A percentile compares a stretch with the other conserved stretches of the same genome.
Conservation (phyloP, 1,140 invertebrate species). For the Epicauta chinensis region DNA sequence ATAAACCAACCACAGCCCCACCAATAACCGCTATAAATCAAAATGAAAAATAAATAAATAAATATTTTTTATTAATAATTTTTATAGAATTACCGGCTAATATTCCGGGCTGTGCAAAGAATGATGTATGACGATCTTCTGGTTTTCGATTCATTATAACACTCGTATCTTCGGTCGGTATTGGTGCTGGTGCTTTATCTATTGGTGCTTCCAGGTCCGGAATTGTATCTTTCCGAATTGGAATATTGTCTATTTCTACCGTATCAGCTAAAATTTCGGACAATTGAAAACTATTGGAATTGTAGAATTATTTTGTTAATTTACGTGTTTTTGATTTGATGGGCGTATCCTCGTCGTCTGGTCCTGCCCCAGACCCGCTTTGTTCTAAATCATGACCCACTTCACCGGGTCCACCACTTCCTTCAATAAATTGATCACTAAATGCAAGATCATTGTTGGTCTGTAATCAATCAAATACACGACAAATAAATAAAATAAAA, state of each 20-base stretch:
- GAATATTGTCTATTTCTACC: too few species aligned
- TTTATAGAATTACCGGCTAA: conserved; percentile 67
- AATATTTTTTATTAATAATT: background rate
- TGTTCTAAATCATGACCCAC: conserved; percentile 58
- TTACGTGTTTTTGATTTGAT: conserved; percentile 9
- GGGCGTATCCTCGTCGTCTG: conserved; percentile 52
- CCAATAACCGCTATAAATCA: conserved; percentile 83
- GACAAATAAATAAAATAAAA: background rate
- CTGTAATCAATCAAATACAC: background rate
- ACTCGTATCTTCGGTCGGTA: conserved; percentile 4
- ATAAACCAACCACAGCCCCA: conserved; percentile 91
- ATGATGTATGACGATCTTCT: conserved; percentile 77
- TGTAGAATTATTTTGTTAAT: background rate
- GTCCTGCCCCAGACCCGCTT: conserved; percentile 62
- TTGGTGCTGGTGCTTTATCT: background rate
- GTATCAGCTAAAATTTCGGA: background rate
- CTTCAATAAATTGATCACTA: conserved; percentile 45
- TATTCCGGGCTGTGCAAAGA: conserved; percentile 91
- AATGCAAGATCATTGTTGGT: conserved; percentile 19
- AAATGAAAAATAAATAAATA: conserved; percentile 3
- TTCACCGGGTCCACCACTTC: conserved; percentile 46
- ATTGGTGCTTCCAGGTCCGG: too few species aligned
- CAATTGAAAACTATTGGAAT: background rate
- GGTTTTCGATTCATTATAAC: conserved; percentile 73
- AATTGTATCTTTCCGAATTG: too few species aligned